Percentiles rank a stretch among this genome's conserved stretches.
Evolutionary conservation across 2,888 invertebrate species (phyloP).

Genomic region (Deroplatys truncata): DNA sequence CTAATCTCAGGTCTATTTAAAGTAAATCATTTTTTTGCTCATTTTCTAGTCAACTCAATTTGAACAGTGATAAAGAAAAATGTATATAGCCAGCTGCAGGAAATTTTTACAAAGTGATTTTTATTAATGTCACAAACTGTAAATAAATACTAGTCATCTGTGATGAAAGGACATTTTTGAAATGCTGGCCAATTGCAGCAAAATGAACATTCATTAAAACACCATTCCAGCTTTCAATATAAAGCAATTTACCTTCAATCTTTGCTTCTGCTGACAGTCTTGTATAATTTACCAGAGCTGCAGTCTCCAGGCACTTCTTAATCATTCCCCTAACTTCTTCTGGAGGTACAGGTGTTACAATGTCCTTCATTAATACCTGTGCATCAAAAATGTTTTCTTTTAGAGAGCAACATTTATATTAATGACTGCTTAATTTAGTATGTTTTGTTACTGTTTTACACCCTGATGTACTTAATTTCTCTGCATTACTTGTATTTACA

Average conservation of each 20-base stretch:
- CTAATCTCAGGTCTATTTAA: neutral
- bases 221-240: neutral
- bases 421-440: neutral
- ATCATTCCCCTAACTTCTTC: constrained; percentile 95
- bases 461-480: neutral
- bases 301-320: constrained; percentile 95
- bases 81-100: neutral
- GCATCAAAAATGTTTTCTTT: constrained; percentile 20
- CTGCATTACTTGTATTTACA: neutral
- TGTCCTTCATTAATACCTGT: constrained; percentile 96
- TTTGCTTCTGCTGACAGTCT: constrained; percentile 94
- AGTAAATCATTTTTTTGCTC: neutral
- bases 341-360: constrained; percentile 92
- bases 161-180: too few species aligned
- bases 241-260: constrained; percentile 75
- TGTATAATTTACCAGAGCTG: constrained; percentile 95
- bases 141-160: too few species aligned
- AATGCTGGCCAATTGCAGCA: neutral
- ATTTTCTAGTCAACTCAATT: neutral
- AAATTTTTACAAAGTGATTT: neutral
- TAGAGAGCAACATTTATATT: neutral
- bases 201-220: neutral
- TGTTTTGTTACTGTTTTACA: neutral
- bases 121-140: neutral
- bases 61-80: neutral